A percentile compares a stretch with the other conserved stretches of the same genome.
Conservation (phyloP, 2,113 vertebrate species). For the Rynchops niger region DNA sequence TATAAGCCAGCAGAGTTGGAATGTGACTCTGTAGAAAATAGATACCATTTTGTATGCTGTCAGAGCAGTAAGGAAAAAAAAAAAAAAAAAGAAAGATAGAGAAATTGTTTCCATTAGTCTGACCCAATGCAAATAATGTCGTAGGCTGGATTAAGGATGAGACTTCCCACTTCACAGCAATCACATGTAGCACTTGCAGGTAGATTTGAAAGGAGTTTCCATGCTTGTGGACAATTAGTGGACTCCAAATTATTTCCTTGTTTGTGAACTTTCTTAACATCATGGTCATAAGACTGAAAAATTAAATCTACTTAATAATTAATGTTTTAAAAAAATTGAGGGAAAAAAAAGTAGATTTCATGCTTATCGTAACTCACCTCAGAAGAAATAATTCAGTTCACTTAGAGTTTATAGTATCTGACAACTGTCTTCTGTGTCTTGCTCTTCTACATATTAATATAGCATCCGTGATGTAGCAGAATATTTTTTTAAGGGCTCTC, state of each 20-base stretch:
- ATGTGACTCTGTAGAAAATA: conserved; percentile 27
- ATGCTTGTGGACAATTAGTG: not conserved
- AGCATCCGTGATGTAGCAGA: not conserved
- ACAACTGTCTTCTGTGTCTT: not conserved
- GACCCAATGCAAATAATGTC: not conserved
- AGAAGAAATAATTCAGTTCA: not conserved
- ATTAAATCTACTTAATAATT: not conserved
- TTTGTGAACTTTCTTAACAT: not conserved
- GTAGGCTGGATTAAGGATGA: not conserved
- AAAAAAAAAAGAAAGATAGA: not conserved
- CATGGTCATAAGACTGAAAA: not conserved
- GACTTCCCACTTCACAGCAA: not conserved
- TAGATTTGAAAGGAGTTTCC: not conserved
- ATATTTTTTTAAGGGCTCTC: conserved; percentile 35
- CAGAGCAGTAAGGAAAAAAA: not conserved
- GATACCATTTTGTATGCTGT: not conserved
- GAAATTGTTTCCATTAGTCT: not conserved
- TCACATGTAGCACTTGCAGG: not conserved
- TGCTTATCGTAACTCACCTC: not conserved
- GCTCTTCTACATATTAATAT: conserved; percentile 3
- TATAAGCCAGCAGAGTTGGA: not conserved
- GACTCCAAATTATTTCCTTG: not conserved
- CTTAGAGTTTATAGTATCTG: not conserved
- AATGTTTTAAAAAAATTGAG: not conserved
- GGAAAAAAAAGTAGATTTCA: not conserved